A percentile compares a stretch with the other conserved stretches of the same genome.
These are phyloP conservation scores for Octodonta nipae DNA, from an alignment of 2,888 invertebrate species.

Conservation along the genomic window DNA sequence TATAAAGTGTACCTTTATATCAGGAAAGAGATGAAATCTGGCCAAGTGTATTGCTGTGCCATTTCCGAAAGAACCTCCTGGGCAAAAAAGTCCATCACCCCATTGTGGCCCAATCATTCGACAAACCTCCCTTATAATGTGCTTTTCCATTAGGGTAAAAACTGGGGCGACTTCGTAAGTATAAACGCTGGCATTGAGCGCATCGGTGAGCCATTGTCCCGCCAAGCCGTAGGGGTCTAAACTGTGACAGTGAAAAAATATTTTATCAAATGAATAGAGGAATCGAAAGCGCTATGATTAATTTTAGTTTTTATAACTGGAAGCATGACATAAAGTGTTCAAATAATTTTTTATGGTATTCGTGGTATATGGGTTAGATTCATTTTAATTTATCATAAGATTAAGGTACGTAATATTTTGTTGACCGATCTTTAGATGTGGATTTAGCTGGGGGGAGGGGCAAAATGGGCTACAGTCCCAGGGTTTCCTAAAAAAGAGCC, in stretches of 20 bases:
- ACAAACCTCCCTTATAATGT: constrained; percentile 37
- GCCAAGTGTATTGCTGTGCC: constrained; percentile 43
- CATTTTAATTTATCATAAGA: too few relatives aligned
- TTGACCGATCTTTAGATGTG: too few relatives aligned
- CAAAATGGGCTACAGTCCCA: too few relatives aligned
- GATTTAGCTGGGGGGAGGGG: too few relatives aligned
- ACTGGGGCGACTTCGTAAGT: constrained; percentile 46
- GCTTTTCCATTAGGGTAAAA: constrained; percentile 41
- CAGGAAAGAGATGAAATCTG: constrained; percentile 36
- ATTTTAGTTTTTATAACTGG: too few relatives aligned
- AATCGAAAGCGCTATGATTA: too few relatives aligned
- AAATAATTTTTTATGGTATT: too few relatives aligned
- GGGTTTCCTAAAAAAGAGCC: too few relatives aligned
- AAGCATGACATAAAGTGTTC: too few relatives aligned
- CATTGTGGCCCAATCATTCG: constrained; percentile 36
- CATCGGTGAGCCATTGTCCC: constrained; percentile 41
- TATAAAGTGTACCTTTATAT: constrained; percentile 40
- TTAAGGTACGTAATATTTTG: too few relatives aligned
- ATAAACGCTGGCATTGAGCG: constrained; percentile 40
- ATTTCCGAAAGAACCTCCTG: constrained; percentile 46
- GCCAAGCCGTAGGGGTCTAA: constrained; percentile 41
- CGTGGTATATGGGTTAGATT: too few relatives aligned
- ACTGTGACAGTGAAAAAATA: constrained; percentile 21
- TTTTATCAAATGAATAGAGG: too few relatives aligned
- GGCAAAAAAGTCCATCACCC: constrained; percentile 42